Conservation (phyloP, 2,113 vertebrate genomes). For the Tapirus terrestris region DNA sequence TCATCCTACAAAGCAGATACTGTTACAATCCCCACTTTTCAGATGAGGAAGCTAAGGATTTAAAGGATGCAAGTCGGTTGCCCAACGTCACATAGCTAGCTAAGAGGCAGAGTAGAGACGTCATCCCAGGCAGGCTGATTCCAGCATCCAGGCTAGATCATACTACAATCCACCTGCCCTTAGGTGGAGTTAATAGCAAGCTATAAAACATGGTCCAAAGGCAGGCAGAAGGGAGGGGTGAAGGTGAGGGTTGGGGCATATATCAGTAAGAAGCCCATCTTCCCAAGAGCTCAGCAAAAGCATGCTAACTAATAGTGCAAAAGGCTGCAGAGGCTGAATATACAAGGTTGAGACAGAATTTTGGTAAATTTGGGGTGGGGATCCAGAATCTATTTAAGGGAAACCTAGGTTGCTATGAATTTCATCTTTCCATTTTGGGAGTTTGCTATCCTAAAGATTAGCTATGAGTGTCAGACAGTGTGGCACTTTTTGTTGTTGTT, state of each 20-base stretch:
- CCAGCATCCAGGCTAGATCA: background rate
- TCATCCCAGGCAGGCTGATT: background rate
- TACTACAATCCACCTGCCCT: background rate
- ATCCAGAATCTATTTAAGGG: background rate
- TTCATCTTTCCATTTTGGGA: slow-evolving; percentile 10
- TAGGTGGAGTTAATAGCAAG: background rate
- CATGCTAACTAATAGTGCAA: background rate
- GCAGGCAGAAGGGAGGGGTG: background rate
- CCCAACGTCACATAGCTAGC: background rate
- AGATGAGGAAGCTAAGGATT: background rate
- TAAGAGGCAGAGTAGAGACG: background rate
- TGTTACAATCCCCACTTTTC: background rate
- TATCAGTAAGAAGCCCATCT: background rate
- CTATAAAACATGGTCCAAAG: background rate
- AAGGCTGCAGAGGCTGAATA: background rate
- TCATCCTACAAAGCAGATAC: background rate
- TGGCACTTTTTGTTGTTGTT: background rate
- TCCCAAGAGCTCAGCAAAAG: background rate
- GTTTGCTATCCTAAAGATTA: background rate
- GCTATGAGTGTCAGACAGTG: background rate
- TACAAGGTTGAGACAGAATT: background rate
- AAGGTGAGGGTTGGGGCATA: background rate
- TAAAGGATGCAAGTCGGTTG: background rate
- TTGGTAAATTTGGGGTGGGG: background rate
- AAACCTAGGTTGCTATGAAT: background rate